phyloP scores from a whole-genome alignment of 2,113 vertebrate species.

The Papio anubis region DNA sequence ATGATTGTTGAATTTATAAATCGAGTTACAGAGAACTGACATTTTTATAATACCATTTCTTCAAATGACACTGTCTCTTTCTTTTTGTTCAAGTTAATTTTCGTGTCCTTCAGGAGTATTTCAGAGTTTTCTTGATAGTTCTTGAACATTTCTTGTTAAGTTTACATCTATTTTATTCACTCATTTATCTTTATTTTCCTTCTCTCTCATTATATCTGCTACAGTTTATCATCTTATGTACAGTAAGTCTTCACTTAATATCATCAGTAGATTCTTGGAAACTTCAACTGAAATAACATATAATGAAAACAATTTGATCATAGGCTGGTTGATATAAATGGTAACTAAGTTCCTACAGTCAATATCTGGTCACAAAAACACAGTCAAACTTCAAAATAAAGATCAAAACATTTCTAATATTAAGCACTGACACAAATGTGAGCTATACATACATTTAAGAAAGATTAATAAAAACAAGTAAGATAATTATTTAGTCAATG shows the following conservation, averaged over 20 bases:
- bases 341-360: not conserved
- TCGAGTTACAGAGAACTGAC: not conserved
- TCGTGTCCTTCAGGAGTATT: not conserved
- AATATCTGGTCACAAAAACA: not conserved
- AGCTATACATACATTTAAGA: not conserved
- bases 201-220: not conserved
- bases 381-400: not conserved
- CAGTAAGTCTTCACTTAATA: not conserved
- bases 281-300: not conserved
- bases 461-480: not conserved
- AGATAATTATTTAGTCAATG: not conserved
- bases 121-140: not conserved
- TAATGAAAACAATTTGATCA: not conserved
- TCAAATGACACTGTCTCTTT: not conserved
- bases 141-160: not conserved
- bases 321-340: not conserved
- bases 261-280: not conserved
- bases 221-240: not conserved
- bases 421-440: not conserved
- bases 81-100: not conserved
- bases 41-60: not conserved
- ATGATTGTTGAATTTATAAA: not conserved
- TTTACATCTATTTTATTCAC: not conserved
- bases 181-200: not conserved
- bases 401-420: not conserved